Conservation (phyloP, 1,140 invertebrate species). For the Aphelinus atriplicis region DNA sequence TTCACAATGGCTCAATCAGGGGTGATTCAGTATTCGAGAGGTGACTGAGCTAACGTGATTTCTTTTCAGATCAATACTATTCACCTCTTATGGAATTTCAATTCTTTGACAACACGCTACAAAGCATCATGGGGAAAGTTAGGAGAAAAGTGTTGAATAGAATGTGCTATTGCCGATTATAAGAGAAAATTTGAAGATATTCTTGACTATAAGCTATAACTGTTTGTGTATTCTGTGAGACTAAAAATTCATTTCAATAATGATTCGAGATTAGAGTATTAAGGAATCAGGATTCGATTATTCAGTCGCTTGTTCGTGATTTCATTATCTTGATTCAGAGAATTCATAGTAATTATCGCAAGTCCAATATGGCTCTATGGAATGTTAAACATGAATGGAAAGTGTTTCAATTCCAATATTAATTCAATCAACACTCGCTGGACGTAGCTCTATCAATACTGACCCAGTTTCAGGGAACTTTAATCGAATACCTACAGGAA, state of each 20-base stretch:
- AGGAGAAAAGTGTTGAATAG: too few relatives aligned
- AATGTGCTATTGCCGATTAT: too few relatives aligned
- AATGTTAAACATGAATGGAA: not conserved
- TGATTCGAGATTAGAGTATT: too few relatives aligned
- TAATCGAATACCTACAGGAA: not conserved
- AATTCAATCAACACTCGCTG: constrained; percentile 3
- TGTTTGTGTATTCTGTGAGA: too few relatives aligned
- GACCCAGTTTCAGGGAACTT: not conserved
- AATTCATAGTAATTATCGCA: too few relatives aligned
- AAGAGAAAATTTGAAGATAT: too few relatives aligned
- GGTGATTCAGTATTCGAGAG: constrained; percentile 48
- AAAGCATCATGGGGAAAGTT: too few relatives aligned
- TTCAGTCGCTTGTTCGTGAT: too few relatives aligned
- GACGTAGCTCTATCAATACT: not conserved
- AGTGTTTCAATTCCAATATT: constrained; percentile 8
- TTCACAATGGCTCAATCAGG: constrained; percentile 61
- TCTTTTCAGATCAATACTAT: constrained; percentile 46
- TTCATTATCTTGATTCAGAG: too few relatives aligned
- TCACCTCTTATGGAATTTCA: not conserved
- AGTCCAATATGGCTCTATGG: not conserved
- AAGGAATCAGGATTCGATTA: too few relatives aligned
- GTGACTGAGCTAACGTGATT: constrained; percentile 53
- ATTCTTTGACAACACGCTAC: constrained; percentile 3
- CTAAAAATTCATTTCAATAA: too few relatives aligned
- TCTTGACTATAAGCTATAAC: too few relatives aligned